Base-by-base conservation (phyloP, 1,140 invertebrate species). In the Andrena cerasifolii region DNA sequence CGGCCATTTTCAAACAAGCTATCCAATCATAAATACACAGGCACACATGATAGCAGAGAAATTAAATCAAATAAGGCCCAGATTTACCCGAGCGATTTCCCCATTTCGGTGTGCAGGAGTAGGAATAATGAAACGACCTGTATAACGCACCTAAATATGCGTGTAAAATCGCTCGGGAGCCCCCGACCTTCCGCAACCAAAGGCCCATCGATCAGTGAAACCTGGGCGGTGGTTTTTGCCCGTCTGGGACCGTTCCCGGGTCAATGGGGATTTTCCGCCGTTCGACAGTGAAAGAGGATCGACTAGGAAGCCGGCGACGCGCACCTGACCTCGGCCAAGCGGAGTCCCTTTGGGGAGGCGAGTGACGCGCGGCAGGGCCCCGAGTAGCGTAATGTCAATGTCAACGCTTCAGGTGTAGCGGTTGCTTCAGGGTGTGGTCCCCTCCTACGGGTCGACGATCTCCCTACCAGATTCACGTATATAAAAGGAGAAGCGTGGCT, bases 381-480 rank as follows among this genome's bases (percentile, higher is more conserved):
- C 78, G 72, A 79, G 83, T 72, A 83, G 82, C 77, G 67, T 87
- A 89, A 89, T 90, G 89, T 87, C 89, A 90, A 90, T 89, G 88
- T 90, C 89, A 88, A 49, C 73, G 79, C 86, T 79, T 84, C 79
- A 83, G 68, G 79, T 83, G 66, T 79, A 80, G 74, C 73, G 83
- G 63, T 84, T 82, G 81, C 56, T 85, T 24, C 84, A 84, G 83
- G 84, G 81, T 78, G 86, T 85, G 80, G 84, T 82, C 80, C 85
- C 88, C 88, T 83, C 84, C 86, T 84, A 87, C 83, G 81, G 80
- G 79, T 81, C 72, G 78, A 83, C 87, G 87, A 86, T n/a, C 86
- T 89, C 88, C 87, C 89, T 90, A 91, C 86, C 90, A 89, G 78
- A 84, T 85, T 82, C 87, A 86, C 85, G 82, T 83, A 89, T 88